Evolutionary conservation across 2,888 invertebrate genomes (phyloP).

Genomic region (Poecilobothrus nobilitatus): DNA sequence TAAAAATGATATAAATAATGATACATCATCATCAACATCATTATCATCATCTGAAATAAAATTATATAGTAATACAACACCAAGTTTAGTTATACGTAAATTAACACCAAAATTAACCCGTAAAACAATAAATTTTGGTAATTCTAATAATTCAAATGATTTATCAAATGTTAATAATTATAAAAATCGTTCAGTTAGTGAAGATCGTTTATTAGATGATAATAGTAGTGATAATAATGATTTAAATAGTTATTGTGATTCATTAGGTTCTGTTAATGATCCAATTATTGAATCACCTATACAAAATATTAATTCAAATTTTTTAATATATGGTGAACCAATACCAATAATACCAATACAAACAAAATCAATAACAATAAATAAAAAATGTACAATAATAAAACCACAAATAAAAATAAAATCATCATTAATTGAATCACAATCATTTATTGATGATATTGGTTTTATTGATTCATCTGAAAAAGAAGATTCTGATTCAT

Average conservation of each 20-base stretch:
- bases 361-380: not conserved
- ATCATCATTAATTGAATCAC: too few species aligned
- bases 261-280: conserved; percentile 1
- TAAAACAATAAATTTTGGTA: conserved; percentile 19
- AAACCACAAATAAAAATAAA: not conserved
- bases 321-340: conserved; percentile 1
- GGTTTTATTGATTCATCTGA: conserved; percentile 23
- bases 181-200: conserved; percentile 16
- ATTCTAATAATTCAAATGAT: conserved; percentile 10
- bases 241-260: conserved; percentile 6
- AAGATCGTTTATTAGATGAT: conserved; percentile 19
- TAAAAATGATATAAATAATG: conserved; percentile 2
- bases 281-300: not conserved
- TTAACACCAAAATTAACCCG: conserved; percentile 26
- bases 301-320: not conserved
- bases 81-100: conserved; percentile 23
- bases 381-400: not conserved
- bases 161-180: not conserved
- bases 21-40: not conserved
- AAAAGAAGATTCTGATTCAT: conserved; percentile 18
- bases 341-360: not conserved
- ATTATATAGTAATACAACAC: conserved; percentile 8
- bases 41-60: conserved; percentile 7
- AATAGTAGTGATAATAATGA: conserved; percentile 8
- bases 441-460: conserved; percentile 17